These are phyloP conservation scores for Ptilonorhynchus violaceus DNA, from an alignment of 2,113 vertebrate genomes.

Conservation along the genomic window DNA sequence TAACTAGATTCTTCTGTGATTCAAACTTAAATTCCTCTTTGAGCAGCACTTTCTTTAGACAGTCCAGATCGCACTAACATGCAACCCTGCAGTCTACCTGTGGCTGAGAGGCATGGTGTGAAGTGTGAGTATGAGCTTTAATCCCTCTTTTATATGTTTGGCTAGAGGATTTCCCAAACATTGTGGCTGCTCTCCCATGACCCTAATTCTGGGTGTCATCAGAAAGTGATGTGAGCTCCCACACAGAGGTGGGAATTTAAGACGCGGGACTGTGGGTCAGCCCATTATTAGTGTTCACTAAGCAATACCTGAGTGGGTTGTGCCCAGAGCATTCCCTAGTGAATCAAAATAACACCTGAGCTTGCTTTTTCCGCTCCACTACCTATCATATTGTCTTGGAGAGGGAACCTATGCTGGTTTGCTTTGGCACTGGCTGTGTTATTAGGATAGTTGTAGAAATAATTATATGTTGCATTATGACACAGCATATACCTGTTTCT, in stretches of 20 bases:
- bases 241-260: background rate
- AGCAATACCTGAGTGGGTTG: background rate
- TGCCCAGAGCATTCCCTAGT: conserved; percentile 27
- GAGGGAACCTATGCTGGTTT: background rate
- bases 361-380: background rate
- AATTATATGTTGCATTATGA: background rate
- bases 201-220: background rate
- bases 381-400: background rate
- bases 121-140: background rate
- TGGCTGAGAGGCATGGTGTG: background rate
- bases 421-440: background rate
- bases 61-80: background rate
- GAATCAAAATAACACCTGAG: background rate
- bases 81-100: background rate
- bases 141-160: background rate
- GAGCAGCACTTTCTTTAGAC: background rate
- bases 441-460: background rate
- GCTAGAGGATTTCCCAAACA: background rate
- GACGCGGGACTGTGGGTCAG: background rate
- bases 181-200: background rate
- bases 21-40: background rate
- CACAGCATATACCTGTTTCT: background rate
- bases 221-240: background rate
- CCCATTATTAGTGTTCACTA: background rate
- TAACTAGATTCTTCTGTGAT: background rate